Conservation (phyloP, 2,888 invertebrate genomes). For the Leucoma salicis region DNA sequence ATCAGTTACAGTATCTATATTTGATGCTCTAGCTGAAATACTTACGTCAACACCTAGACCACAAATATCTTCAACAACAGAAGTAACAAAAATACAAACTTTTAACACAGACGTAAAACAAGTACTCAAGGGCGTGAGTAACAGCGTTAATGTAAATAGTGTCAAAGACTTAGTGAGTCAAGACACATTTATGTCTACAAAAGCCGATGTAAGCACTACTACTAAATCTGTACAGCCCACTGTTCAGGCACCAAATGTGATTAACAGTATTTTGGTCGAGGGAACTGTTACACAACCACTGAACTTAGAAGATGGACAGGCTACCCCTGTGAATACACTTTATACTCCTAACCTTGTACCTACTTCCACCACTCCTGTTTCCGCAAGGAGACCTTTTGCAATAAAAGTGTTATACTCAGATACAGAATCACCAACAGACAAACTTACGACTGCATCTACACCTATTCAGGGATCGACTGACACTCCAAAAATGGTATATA, state of each 20-base stretch:
- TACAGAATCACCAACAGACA: conserved; percentile 69
- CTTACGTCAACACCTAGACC: conserved; percentile 78
- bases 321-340: conserved; percentile 57
- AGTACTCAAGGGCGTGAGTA: conserved; percentile 79
- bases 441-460: conserved; percentile 62
- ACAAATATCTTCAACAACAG: conserved; percentile 68
- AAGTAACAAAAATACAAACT: conserved; percentile 62
- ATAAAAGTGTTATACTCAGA: conserved; percentile 74
- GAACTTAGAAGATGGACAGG: conserved; percentile 52
- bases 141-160: conserved; percentile 75
- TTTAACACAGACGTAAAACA: conserved; percentile 63
- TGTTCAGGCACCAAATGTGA: conserved; percentile 73
- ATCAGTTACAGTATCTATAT: conserved; percentile 82
- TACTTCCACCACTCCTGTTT: conserved; percentile 62
- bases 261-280: conserved; percentile 71
- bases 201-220: conserved; percentile 63
- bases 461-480: conserved; percentile 67
- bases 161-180: conserved; percentile 58
- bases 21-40: conserved; percentile 82
- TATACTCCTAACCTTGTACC: conserved; percentile 48
- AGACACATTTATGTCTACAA: conserved; percentile 53
- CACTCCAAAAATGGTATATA: conserved; percentile 74
- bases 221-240: conserved; percentile 78
- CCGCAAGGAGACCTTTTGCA: conserved; percentile 76
- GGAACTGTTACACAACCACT: conserved; percentile 65